Percentiles rank a stretch among this genome's conserved stretches.
These are phyloP conservation scores for Conus ventricosus DNA, from an alignment of 1,140 invertebrate genomes.

Conservation along the genomic window DNA sequence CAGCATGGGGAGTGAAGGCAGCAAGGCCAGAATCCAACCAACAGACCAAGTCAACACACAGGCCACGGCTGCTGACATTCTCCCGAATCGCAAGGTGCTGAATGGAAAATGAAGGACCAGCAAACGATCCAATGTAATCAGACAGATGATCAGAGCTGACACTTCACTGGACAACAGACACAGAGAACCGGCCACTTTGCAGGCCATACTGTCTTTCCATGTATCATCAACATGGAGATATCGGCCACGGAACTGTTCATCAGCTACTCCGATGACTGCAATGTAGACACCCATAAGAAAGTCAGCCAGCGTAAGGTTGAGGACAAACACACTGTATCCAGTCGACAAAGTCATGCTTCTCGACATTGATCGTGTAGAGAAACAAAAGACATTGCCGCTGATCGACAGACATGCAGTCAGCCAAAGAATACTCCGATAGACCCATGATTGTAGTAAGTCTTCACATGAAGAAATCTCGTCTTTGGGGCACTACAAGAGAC, in stretches of 20 bases:
- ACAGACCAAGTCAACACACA: background rate
- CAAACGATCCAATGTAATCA: background rate
- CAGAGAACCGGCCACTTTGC: background rate
- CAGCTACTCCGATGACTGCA: background rate
- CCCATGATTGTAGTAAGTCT: background rate
- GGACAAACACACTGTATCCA: background rate
- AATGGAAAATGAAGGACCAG: background rate
- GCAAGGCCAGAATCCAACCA: background rate
- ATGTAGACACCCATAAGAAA: conserved; percentile 6
- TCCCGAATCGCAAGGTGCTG: background rate
- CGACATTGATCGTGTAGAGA: background rate
- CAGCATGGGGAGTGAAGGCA: conserved; percentile 19
- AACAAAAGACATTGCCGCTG: background rate
- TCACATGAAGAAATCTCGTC: background rate
- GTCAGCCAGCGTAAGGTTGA: background rate
- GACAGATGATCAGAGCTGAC: background rate
- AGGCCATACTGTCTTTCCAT: background rate
- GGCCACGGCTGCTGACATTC: background rate
- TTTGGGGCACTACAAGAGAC: background rate
- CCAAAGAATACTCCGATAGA: background rate
- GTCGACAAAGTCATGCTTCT: background rate
- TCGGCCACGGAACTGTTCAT: background rate
- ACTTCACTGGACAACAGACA: background rate
- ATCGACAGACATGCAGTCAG: background rate
- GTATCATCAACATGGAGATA: background rate